These are phyloP conservation scores for Sorex araneus DNA, from an alignment of 2,113 vertebrate species.

Conservation along the genomic window DNA sequence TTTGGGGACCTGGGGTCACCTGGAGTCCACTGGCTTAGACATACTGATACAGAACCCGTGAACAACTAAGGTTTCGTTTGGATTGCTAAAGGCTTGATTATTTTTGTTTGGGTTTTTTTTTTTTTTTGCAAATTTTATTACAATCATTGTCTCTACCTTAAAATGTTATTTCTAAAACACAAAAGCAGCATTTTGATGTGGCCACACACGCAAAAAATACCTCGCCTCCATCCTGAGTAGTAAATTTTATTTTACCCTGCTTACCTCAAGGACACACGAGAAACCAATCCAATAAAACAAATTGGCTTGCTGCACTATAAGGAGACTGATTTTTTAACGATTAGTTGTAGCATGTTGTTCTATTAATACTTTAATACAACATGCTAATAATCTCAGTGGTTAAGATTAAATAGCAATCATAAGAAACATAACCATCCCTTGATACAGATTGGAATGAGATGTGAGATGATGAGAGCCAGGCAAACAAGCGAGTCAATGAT, in stretches of 20 bases:
- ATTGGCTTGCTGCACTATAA: neutral
- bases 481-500: neutral
- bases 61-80: neutral
- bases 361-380: neutral
- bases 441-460: neutral
- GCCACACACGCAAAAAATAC: neutral
- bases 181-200: neutral
- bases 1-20: too few species aligned
- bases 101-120: constrained; percentile 2
- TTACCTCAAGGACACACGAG: neutral
- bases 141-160: constrained; percentile 17
- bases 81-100: neutral
- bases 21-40: neutral
- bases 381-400: neutral
- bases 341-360: neutral
- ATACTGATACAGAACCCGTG: neutral
- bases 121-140: constrained; percentile 19
- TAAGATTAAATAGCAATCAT: neutral
- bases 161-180: constrained; percentile 49
- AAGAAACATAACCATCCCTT: neutral
- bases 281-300: constrained; percentile 5
- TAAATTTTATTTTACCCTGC: constrained; percentile 12
- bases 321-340: constrained; percentile 24
- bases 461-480: neutral
- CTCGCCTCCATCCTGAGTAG: neutral